Conservation (phyloP, 2,113 vertebrate genomes). For the Sturnira hondurensis region DNA sequence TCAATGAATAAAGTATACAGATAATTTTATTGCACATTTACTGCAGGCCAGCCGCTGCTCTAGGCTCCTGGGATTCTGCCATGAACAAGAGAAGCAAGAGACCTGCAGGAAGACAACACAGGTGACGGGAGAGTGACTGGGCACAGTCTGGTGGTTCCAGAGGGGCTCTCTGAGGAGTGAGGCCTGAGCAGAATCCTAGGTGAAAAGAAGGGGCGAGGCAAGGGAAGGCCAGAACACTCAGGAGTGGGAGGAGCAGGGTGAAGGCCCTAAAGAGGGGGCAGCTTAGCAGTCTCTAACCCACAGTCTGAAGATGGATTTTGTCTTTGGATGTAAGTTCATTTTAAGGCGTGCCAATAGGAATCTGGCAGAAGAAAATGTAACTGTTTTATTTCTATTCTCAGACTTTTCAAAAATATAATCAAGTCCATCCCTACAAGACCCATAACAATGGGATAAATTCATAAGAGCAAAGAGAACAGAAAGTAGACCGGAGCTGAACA, state of each 20-base stretch:
- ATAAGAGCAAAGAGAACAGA: background rate
- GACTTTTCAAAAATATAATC: background rate
- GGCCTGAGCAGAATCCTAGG: background rate
- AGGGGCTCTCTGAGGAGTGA: background rate
- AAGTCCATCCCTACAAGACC: background rate
- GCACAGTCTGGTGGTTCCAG: background rate
- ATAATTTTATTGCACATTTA: background rate
- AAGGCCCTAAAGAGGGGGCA: background rate
- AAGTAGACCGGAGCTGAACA: background rate
- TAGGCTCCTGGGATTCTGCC: background rate
- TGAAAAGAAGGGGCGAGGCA: background rate
- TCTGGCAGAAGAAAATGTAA: background rate
- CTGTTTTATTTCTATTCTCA: background rate
- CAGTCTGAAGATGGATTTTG: background rate
- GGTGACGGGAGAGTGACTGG: background rate
- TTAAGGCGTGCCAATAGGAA: background rate
- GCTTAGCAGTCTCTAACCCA: background rate
- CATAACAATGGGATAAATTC: background rate
- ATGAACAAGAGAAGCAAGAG: background rate
- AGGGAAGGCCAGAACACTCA: background rate
- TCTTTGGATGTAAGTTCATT: background rate
- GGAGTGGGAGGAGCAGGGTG: background rate
- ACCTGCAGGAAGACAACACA: background rate
- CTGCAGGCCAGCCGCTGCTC: background rate
- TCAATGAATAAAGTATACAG: background rate